Evolutionary conservation across 2,888 invertebrate genomes (phyloP), one percentile per base, ranked within the genome.

Genomic region (Metallyticus violacea): DNA sequence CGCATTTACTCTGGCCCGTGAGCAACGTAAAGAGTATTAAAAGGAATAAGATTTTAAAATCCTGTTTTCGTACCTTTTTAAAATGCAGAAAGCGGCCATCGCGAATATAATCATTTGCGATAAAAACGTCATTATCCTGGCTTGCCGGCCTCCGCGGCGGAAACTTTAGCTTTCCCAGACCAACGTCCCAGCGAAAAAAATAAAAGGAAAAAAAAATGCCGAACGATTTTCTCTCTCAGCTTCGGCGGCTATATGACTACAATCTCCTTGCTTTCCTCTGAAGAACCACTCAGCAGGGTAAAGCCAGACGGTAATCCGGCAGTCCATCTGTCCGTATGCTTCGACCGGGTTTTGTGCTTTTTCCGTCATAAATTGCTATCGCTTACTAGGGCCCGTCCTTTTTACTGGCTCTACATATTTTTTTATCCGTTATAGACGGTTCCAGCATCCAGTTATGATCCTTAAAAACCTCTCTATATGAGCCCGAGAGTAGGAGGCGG

Each of bases 371-470:
- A 62, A 62, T 62, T 62, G 40, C 40, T 62, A 62, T 62, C 40
- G 40, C 40, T 62, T 62, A 62, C 40, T 62, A 62, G 40, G 40
- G 77, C 83, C 22, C 77, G 77, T 83, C 83, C 83, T 83, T 83
- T 81, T 83, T 83, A 83, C 83, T 83, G 83, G 83, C 29, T 83
- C n/a, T 83, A 77, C 83, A 77, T 62, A 62, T 28, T 83, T 83
- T 83, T 83, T 83, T 83, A 83, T 83, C 83, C 77, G 77, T n/a
- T 77, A 83, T 83, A 83, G 83, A 83, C 77, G 77, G 76, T 77
- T 27, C 77, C 77, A 26, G 77, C 83, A 83, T 83, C 83, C 83
- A 27, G 83, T 83, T 83, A 83, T 83, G 77, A 83, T 83, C 83
- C 83, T 83, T 83, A 83, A 77, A 83, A 83, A 77, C 83, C 82